Percentiles rank a stretch among this genome's conserved stretches.
Conservation (phyloP, 1,140 invertebrate genomes). For the Pteromalus puparum region DNA sequence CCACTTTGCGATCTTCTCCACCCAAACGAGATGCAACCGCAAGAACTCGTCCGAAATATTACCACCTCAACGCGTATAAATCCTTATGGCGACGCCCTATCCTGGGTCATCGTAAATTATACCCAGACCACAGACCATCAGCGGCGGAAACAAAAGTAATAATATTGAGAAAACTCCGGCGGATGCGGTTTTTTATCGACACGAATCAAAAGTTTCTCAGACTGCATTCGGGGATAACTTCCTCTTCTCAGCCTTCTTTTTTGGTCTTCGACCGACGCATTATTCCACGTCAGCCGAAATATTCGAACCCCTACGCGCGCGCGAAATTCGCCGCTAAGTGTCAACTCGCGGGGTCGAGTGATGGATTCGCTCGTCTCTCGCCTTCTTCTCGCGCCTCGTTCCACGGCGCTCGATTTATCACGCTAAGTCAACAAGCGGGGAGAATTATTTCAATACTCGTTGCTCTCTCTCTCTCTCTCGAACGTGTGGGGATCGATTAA, state of each 20-base stretch:
- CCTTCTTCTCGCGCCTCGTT: neutral
- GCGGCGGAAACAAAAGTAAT: slow-evolving; percentile 49
- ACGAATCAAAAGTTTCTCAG: slow-evolving; percentile 48
- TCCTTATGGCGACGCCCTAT: neutral
- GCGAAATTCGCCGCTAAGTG: neutral
- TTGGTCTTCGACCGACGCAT: slow-evolving; percentile 22
- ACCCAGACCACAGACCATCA: neutral
- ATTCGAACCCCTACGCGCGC: neutral
- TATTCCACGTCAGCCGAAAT: slow-evolving; percentile 37
- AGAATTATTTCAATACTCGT: slow-evolving; percentile 40
- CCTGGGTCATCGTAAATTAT: slow-evolving; percentile 37
- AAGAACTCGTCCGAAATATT: neutral
- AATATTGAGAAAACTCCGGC: slow-evolving; percentile 38
- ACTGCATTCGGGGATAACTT: slow-evolving; percentile 5
- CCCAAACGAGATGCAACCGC: neutral
- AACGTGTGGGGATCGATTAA: slow-evolving; percentile 14
- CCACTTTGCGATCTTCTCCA: slow-evolving; percentile 1
- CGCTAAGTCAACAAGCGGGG: slow-evolving; percentile 25
- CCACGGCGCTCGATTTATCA: slow-evolving; percentile 18
- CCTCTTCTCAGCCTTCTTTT: neutral
- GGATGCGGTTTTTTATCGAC: slow-evolving; percentile 26
- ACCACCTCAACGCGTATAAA: slow-evolving; percentile 12
- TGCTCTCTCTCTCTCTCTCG: too few species aligned
- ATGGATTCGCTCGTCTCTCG: slow-evolving; percentile 26
- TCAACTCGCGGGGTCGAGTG: slow-evolving; percentile 8